Conservation (phyloP, 2,888 invertebrate genomes). For the Habrosyne pyritoides region DNA sequence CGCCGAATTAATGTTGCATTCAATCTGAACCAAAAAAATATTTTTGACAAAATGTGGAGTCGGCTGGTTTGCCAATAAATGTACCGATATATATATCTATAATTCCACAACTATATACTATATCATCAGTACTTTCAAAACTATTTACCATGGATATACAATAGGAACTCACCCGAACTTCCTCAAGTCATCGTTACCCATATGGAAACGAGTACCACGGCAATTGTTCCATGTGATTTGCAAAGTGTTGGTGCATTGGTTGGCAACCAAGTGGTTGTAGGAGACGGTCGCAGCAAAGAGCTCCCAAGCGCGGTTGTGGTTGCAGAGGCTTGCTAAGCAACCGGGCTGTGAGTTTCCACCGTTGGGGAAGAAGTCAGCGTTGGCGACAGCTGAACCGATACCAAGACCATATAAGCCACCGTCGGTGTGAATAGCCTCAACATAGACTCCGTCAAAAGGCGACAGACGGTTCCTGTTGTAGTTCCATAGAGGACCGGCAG, state of each 20-base stretch:
- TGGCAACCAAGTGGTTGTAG: conserved; percentile 48
- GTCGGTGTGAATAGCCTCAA: conserved; percentile 56
- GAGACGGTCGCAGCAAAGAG: conserved; percentile 49
- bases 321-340: conserved; percentile 48
- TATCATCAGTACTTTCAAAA: no score
- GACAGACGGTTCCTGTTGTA: conserved; percentile 37
- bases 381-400: conserved; percentile 68
- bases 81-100: no score
- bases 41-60: no score
- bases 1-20: no score
- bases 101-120: no score
- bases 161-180: conserved; percentile 50
- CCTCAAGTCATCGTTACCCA: conserved; percentile 53
- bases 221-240: conserved; percentile 47
- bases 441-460: conserved; percentile 57
- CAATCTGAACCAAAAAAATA: no score
- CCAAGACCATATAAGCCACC: conserved; percentile 61
- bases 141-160: not conserved
- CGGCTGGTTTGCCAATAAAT: no score
- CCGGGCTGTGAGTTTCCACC: conserved; percentile 66
- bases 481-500: conserved; percentile 56
- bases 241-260: conserved; percentile 32
- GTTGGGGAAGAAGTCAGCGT: conserved; percentile 84
- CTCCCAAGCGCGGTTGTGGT: conserved; percentile 56
- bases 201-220: conserved; percentile 34